Evolutionary conservation across 1,140 invertebrate genomes (phyloP).

Genomic region (Halictus rubicundus): DNA sequence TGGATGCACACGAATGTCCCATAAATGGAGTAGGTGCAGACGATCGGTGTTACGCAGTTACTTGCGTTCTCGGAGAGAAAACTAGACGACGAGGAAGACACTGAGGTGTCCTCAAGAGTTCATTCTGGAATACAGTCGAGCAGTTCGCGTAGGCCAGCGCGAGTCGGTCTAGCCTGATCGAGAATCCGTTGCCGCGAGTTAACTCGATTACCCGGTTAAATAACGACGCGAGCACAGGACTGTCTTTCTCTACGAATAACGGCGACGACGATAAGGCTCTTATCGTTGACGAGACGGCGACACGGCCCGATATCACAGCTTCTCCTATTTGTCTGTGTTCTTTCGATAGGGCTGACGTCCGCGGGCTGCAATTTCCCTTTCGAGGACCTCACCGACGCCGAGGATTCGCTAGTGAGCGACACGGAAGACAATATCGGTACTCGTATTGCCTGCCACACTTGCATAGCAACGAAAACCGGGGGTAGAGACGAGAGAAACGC

Average conservation of each 20-base stretch:
- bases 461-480: slow-evolving; percentile 69
- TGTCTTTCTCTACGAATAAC: slow-evolving; percentile 61
- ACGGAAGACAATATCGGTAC: slow-evolving; percentile 77
- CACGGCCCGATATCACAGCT: slow-evolving; percentile 30
- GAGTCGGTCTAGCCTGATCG: too few species aligned
- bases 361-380: slow-evolving; percentile 78
- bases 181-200: too few species aligned
- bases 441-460: slow-evolving; percentile 67
- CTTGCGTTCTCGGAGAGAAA: too few species aligned
- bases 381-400: slow-evolving; percentile 77
- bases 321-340: slow-evolving; percentile 71
- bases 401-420: slow-evolving; percentile 78
- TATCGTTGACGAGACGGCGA: slow-evolving; percentile 43
- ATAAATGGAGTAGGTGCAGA: too few species aligned
- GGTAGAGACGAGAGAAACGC: slow-evolving; percentile 63
- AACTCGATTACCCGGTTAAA: too few species aligned
- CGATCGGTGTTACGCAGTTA: too few species aligned
- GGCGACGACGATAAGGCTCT: slow-evolving; percentile 53
- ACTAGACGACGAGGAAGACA: too few species aligned
- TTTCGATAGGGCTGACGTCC: slow-evolving; percentile 75
- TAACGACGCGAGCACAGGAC: slow-evolving; percentile 41
- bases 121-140: too few species aligned
- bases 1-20: too few species aligned
- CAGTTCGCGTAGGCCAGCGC: too few species aligned
- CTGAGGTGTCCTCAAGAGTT: too few species aligned